Percentiles rank a stretch among this genome's conserved stretches.
Conservation (phyloP, 2,797 vertebrate species). For the Xerus rutilus region DNA sequence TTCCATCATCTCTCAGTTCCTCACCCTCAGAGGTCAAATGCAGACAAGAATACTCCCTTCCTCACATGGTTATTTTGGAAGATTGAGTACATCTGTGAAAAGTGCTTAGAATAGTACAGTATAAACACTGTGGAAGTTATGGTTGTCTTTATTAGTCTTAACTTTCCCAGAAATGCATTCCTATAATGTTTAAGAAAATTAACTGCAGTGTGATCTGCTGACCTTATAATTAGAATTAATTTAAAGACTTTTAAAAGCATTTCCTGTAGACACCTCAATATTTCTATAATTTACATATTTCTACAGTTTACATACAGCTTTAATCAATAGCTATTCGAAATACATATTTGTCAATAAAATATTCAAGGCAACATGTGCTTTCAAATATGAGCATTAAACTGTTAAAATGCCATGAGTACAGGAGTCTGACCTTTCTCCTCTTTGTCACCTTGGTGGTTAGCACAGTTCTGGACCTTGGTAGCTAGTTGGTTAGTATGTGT, state of each 20-base stretch:
- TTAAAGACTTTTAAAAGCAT: slow-evolving; percentile 14
- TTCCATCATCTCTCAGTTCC: background rate
- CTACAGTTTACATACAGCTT: background rate
- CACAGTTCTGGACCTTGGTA: background rate
- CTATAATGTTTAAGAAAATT: slow-evolving; percentile 28
- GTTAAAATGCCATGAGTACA: background rate
- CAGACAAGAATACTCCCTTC: background rate
- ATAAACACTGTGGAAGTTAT: background rate
- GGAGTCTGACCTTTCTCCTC: background rate
- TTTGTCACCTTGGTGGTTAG: background rate
- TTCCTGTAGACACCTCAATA: background rate
- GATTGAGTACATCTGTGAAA: background rate
- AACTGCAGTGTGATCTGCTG: background rate
- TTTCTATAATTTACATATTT: slow-evolving; percentile 33
- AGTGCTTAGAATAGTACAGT: background rate
- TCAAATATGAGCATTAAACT: background rate
- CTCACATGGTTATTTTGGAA: background rate
- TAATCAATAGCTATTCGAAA: slow-evolving; percentile 17
- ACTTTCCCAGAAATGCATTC: background rate
- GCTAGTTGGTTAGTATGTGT: background rate
- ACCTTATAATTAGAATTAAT: slow-evolving; percentile 11
- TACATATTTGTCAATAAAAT: slow-evolving; percentile 13
- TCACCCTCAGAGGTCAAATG: background rate
- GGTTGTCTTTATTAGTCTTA: background rate
- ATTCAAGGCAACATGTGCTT: background rate